A percentile compares a stretch with the other conserved stretches of the same genome.
These are phyloP conservation scores for Pterostichus madidus DNA, from an alignment of 2,888 invertebrate genomes.

Conservation along the genomic window DNA sequence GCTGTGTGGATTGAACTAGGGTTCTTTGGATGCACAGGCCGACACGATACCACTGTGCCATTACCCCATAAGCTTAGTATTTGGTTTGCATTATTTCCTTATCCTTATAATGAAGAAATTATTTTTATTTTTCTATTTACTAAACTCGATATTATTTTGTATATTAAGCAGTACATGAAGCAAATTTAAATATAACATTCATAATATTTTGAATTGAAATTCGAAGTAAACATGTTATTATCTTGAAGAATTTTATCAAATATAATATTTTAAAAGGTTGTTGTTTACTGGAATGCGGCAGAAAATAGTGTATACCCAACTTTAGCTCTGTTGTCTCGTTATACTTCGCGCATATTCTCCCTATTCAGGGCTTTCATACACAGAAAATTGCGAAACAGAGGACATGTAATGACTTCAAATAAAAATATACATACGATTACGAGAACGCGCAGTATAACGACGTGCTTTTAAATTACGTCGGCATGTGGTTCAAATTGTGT, in stretches of 20 bases:
- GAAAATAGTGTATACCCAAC: constrained; percentile 19
- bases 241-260: constrained; percentile 38
- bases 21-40: too few relatives aligned
- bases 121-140: too few relatives aligned
- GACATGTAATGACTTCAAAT: constrained; percentile 57
- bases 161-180: too few relatives aligned
- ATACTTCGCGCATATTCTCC: constrained; percentile 46
- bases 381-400: constrained; percentile 56
- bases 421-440: constrained; percentile 59
- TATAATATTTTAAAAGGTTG: constrained; percentile 4
- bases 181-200: not conserved
- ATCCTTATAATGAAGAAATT: too few relatives aligned
- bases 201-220: constrained; percentile 8
- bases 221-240: not conserved
- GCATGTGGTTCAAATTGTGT: constrained; percentile 41
- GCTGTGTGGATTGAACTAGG: too few relatives aligned
- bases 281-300: not conserved
- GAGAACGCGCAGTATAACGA: constrained; percentile 41
- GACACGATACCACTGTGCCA: too few relatives aligned
- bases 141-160: too few relatives aligned
- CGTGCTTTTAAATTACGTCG: constrained; percentile 47
- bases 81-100: too few relatives aligned
- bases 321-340: constrained; percentile 53
- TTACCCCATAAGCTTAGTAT: too few relatives aligned
- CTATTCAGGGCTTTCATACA: constrained; percentile 45